These are phyloP conservation scores for Sogatella furcifera DNA, from an alignment of 1,140 invertebrate genomes.

Conservation along the genomic window DNA sequence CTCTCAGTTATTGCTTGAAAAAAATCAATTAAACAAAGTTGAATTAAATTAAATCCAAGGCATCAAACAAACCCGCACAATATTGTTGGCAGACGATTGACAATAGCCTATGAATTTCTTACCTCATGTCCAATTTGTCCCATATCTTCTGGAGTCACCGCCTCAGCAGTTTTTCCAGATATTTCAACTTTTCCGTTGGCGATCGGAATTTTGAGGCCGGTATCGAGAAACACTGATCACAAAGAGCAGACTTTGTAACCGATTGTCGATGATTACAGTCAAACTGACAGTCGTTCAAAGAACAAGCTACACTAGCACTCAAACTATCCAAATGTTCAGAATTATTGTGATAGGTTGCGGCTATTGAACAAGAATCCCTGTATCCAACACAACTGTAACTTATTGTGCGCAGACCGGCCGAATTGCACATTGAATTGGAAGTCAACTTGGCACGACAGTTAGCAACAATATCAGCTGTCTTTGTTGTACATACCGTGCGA, in stretches of 20 bases:
- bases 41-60: no score
- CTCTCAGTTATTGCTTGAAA: no score
- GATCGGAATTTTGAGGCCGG: conserved; percentile 28
- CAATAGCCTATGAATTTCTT: no score
- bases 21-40: no score
- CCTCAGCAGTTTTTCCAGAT: conserved; percentile 27
- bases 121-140: conserved; percentile 43
- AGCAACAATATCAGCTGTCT: not conserved
- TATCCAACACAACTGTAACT: not conserved
- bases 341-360: not conserved
- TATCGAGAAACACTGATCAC: not conserved
- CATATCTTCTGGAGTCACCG: conserved; percentile 35
- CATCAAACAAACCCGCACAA: no score
- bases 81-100: no score
- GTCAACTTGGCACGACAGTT: not conserved
- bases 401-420: not conserved
- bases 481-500: not conserved
- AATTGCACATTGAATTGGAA: not conserved
- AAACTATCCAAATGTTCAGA: not conserved
- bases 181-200: conserved; percentile 22
- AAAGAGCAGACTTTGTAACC: not conserved
- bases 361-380: not conserved
- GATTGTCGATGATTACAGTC: not conserved
- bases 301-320: not conserved
- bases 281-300: no score